Evolutionary conservation across 2,888 invertebrate species (phyloP).

Genomic region (Calliscelio sp.): DNA sequence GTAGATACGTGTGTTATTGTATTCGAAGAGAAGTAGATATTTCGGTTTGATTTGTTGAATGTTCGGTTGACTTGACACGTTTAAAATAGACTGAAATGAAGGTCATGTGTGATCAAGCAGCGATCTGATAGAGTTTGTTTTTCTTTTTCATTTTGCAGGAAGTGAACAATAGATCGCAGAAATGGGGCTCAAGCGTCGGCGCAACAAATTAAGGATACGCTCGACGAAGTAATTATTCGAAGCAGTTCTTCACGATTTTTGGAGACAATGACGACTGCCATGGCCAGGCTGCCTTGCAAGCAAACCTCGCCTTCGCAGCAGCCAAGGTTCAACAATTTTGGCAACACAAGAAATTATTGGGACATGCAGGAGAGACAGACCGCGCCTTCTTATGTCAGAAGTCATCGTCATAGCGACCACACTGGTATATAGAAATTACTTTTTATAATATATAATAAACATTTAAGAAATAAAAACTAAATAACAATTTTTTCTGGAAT

Average conservation of each 20-base stretch:
- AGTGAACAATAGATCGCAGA: constrained; percentile 77
- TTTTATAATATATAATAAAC: too few species aligned
- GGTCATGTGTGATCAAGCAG: not conserved
- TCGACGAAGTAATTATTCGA: constrained; percentile 52
- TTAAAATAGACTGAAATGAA: constrained; percentile 1
- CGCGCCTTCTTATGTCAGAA: constrained; percentile 82
- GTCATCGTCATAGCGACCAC: constrained; percentile 82
- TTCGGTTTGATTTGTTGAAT: not conserved
- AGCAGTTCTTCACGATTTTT: constrained; percentile 51
- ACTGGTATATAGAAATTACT: too few species aligned
- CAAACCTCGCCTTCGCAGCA: constrained; percentile 82
- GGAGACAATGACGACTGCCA: constrained; percentile 84
- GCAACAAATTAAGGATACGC: constrained; percentile 78
- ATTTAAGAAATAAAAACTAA: too few species aligned
- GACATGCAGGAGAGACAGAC: constrained; percentile 82
- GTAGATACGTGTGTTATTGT: too few species aligned
- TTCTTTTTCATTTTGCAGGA: constrained; percentile 74
- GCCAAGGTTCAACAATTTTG: constrained; percentile 80
- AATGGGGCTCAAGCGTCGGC: constrained; percentile 83
- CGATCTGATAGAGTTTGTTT: constrained; percentile 13
- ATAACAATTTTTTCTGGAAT: too few species aligned
- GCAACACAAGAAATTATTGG: constrained; percentile 83
- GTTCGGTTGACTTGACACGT: not conserved
- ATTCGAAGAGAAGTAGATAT: too few species aligned
- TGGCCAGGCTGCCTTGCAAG: constrained; percentile 85